A percentile compares a stretch with the other conserved stretches of the same genome.
These are phyloP conservation scores for Aethina tumida DNA, from an alignment of 1,140 invertebrate genomes.

Conservation along the genomic window DNA sequence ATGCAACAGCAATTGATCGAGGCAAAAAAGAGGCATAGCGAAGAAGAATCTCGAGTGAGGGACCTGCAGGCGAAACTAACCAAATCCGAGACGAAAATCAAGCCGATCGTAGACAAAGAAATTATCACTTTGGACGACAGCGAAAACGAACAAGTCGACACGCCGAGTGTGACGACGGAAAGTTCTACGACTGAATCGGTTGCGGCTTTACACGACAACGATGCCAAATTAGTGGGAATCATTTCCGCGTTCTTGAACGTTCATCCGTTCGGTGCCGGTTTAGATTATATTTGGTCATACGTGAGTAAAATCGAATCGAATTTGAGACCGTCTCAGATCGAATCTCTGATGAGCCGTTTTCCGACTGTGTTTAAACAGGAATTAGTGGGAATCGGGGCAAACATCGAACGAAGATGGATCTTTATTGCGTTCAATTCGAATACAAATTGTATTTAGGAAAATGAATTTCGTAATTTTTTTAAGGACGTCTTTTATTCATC, in stretches of 20 bases:
- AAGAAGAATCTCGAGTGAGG: conserved; percentile 50
- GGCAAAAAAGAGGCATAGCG: conserved; percentile 48
- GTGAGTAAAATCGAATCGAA: conserved; percentile 62
- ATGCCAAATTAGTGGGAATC: conserved; percentile 64
- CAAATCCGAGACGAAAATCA: conserved; percentile 30
- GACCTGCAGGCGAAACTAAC: conserved; percentile 46
- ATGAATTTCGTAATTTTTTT: too few species aligned
- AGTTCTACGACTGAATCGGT: conserved; percentile 20
- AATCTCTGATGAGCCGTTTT: conserved; percentile 62
- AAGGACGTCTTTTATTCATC: too few species aligned
- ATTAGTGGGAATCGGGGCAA: conserved; percentile 62
- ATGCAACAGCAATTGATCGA: conserved; percentile 69
- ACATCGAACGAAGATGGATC: conserved; percentile 68
- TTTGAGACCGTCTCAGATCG: conserved; percentile 59
- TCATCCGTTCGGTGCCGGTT: conserved; percentile 76
- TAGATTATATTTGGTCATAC: conserved; percentile 79
- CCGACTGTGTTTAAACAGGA: conserved; percentile 68
- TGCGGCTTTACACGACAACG: conserved; percentile 26
- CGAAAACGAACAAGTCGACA: conserved; percentile 28
- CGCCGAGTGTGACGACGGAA: conserved; percentile 12
- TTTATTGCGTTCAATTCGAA: conserved; percentile 51
- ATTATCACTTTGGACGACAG: conserved; percentile 31
- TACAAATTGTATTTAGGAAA: background rate
- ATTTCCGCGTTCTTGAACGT: conserved; percentile 77
- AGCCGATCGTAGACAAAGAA: conserved; percentile 22